Conservation (phyloP, 2,797 vertebrate genomes). For the Sciaenops ocellatus region DNA sequence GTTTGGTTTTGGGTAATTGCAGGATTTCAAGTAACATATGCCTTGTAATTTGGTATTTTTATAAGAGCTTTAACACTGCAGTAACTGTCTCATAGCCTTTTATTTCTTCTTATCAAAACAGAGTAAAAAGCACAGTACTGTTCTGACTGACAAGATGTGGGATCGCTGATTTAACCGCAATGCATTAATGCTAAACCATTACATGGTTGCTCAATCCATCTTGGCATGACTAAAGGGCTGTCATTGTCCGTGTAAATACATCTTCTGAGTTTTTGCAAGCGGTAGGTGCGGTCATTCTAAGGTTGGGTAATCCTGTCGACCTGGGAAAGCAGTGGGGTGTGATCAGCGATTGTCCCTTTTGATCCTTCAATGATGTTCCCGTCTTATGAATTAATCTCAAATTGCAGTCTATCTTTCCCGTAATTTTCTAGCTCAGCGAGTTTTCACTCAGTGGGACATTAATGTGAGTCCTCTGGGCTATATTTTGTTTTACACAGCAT, state of each 20-base stretch:
- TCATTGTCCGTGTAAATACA: conserved; percentile 62
- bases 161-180: conserved; percentile 31
- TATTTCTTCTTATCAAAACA: conserved; percentile 63
- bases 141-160: conserved; percentile 41
- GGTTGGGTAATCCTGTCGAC: conserved; percentile 56
- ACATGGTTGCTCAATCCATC: conserved; percentile 66
- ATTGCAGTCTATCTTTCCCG: conserved; percentile 29
- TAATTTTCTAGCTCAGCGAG: conserved; percentile 13
- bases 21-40: conserved; percentile 35
- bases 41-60: conserved; percentile 67
- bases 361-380: conserved; percentile 44
- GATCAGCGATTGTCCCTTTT: conserved; percentile 41
- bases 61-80: conserved; percentile 44
- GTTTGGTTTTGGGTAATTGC: conserved; percentile 58
- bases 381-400: conserved; percentile 33
- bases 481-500: conserved; percentile 35
- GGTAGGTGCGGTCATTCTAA: conserved; percentile 67
- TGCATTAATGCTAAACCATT: conserved; percentile 77
- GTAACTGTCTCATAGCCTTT: conserved; percentile 46
- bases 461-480: conserved; percentile 16
- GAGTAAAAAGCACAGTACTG: conserved; percentile 19
- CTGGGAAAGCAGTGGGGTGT: conserved; percentile 39
- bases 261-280: conserved; percentile 57
- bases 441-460: conserved; percentile 17
- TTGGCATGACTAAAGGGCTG: conserved; percentile 57